A percentile compares a stretch with the other conserved stretches of the same genome.
Conservation (phyloP, 2,113 vertebrate genomes). For the Dascyllus trimaculatus region DNA sequence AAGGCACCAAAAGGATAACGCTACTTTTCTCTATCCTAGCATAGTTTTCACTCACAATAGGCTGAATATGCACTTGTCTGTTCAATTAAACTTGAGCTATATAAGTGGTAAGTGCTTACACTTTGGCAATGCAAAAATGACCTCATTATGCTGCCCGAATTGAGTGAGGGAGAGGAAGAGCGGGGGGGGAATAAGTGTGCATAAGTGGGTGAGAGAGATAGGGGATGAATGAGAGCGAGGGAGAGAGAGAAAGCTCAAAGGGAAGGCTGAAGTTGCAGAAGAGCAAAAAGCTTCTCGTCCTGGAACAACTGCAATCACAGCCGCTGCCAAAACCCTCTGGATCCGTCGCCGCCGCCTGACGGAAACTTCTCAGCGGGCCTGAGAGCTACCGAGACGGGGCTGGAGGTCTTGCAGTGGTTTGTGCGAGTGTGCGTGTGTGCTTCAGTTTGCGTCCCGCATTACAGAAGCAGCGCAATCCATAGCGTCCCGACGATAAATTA, state of each 20-base stretch:
- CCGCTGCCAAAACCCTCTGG: conserved; percentile 64
- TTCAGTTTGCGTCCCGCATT: background rate
- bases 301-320: conserved; percentile 76
- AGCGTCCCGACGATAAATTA: conserved; percentile 13
- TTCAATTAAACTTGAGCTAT: conserved; percentile 71
- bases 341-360: conserved; percentile 60
- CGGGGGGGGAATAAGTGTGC: background rate
- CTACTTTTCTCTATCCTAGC: conserved; percentile 15
- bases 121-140: conserved; percentile 69
- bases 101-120: conserved; percentile 66
- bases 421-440: background rate
- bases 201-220: conserved; percentile 27
- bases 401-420: conserved; percentile 34
- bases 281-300: conserved; percentile 70
- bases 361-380: conserved; percentile 72
- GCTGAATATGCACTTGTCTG: conserved; percentile 68
- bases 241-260: conserved; percentile 50
- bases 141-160: conserved; percentile 57
- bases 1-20: conserved; percentile 43
- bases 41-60: conserved; percentile 56
- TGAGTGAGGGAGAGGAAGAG: conserved; percentile 15
- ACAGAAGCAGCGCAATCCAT: background rate
- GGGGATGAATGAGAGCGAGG: conserved; percentile 24
- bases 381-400: conserved; percentile 46
- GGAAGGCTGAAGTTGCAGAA: conserved; percentile 54